These are phyloP conservation scores for Petrolisthes cinctipes DNA, from an alignment of 2,888 invertebrate species.

Conservation along the genomic window DNA sequence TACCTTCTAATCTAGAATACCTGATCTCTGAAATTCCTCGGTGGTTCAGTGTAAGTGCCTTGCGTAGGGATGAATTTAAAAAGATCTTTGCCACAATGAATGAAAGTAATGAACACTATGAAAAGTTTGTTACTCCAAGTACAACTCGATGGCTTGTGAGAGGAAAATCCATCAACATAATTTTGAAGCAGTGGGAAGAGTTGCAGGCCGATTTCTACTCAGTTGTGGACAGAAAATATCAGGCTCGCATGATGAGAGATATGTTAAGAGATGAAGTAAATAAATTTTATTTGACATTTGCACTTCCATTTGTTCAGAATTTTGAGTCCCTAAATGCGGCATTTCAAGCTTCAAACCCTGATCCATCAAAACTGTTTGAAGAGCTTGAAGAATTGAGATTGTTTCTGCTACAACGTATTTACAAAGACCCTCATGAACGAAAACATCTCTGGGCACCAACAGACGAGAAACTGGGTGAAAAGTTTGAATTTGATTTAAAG, in stretches of 20 bases:
- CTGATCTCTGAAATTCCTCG: constrained; percentile 28
- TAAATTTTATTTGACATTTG: constrained; percentile 2
- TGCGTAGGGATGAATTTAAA: constrained; percentile 19
- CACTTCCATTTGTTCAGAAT: background rate
- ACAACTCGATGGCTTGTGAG: background rate
- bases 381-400: constrained; percentile 17
- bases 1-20: constrained; percentile 19
- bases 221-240: background rate
- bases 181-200: constrained; percentile 9
- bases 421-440: constrained; percentile 7
- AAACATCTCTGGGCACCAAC: background rate
- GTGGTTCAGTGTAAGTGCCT: constrained; percentile 25
- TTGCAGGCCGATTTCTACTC: background rate
- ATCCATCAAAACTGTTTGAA: constrained; percentile 17
- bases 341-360: constrained; percentile 12
- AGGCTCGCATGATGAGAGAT: background rate
- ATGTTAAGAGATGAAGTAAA: constrained; percentile 6
- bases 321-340: constrained; percentile 11
- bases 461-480: constrained; percentile 10
- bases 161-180: background rate
- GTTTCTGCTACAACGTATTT: background rate
- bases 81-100: constrained; percentile 14
- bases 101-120: background rate
- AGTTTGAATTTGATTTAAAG: constrained; percentile 27
- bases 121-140: constrained; percentile 21